These are phyloP conservation scores for Cybosia mesomella DNA, from an alignment of 2,888 invertebrate genomes.

Conservation along the genomic window DNA sequence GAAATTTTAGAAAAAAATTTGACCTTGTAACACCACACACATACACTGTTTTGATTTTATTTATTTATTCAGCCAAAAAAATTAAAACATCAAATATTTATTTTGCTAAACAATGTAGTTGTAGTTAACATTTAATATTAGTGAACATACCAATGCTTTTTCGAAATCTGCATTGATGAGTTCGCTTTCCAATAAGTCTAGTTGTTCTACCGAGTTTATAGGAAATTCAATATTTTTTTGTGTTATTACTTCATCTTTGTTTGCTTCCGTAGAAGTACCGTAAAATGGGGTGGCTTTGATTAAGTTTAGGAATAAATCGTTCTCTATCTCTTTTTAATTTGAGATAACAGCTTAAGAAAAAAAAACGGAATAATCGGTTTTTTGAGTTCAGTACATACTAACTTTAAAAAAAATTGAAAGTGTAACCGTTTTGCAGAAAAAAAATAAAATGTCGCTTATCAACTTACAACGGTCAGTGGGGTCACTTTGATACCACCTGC, in stretches of 20 bases:
- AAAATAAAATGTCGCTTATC: too few relatives aligned
- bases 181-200: conserved; percentile 9
- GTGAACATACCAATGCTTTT: conserved; percentile 9
- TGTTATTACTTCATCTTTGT: conserved; percentile 8
- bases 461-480: too few relatives aligned
- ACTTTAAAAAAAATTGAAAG: too few relatives aligned
- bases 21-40: conserved; percentile 8
- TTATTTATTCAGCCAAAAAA: too few relatives aligned
- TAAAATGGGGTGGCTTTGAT: too few relatives aligned
- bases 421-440: too few relatives aligned
- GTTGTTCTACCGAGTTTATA: conserved; percentile 7
- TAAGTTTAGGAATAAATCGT: too few relatives aligned
- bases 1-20: conserved; percentile 11
- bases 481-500: too few relatives aligned
- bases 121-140: conserved; percentile 9
- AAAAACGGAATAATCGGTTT: too few relatives aligned
- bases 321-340: too few relatives aligned
- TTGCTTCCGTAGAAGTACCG: not conserved
- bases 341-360: too few relatives aligned
- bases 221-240: conserved; percentile 13
- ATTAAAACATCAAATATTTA: conserved; percentile 9
- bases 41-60: not conserved
- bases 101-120: conserved; percentile 6
- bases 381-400: too few relatives aligned
- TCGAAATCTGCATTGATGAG: conserved; percentile 14